Evolutionary conservation across 2,888 invertebrate genomes (phyloP).

Genomic region (Tiphia femorata): DNA sequence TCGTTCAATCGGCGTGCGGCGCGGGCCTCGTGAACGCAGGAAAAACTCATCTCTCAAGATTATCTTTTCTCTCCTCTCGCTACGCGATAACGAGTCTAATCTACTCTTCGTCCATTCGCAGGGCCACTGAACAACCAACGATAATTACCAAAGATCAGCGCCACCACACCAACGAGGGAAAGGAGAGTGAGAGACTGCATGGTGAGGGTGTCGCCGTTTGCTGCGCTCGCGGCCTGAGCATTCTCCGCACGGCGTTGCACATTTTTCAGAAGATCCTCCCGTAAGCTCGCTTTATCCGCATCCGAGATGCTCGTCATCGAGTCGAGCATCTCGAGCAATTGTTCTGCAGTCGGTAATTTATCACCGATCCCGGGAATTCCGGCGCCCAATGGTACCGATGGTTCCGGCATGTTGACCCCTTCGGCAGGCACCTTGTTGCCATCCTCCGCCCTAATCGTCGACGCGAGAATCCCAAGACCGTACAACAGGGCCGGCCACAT

Average conservation of each 20-base stretch:
- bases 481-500: constrained; percentile 28
- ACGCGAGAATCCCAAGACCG: constrained; percentile 15
- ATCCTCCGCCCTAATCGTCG: constrained; percentile 9
- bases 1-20: too few relatives aligned
- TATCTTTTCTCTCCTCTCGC: neutral
- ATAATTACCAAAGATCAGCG: constrained; percentile 55
- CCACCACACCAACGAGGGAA: constrained; percentile 46
- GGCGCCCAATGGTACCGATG: neutral
- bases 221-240: neutral
- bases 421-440: constrained; percentile 3
- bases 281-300: constrained; percentile 74
- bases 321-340: constrained; percentile 74
- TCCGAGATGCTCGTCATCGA: constrained; percentile 73
- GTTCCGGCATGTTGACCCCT: neutral
- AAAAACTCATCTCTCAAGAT: too few relatives aligned
- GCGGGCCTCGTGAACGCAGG: too few relatives aligned
- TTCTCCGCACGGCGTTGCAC: constrained; percentile 39
- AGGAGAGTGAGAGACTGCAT: constrained; percentile 61
- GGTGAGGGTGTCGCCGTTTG: constrained; percentile 14
- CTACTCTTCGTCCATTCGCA: neutral
- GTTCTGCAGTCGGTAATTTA: constrained; percentile 72
- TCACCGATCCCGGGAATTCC: constrained; percentile 29
- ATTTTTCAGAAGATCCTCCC: constrained; percentile 70
- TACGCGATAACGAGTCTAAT: neutral
- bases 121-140: neutral